These are phyloP conservation scores for Varroa destructor DNA, from an alignment of 1,140 invertebrate genomes.

Conservation along the genomic window DNA sequence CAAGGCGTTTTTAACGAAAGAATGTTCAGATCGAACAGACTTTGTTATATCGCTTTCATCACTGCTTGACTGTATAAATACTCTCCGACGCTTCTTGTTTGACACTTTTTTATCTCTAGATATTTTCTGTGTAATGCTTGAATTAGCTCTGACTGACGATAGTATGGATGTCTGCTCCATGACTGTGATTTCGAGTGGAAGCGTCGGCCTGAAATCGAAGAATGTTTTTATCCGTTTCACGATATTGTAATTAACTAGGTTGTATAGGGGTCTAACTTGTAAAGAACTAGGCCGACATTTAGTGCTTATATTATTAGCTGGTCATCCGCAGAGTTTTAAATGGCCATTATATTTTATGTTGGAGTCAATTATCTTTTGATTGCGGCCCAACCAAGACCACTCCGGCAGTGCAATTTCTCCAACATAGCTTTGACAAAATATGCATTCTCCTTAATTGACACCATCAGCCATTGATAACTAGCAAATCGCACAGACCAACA, in stretches of 20 bases:
- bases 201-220: not conserved
- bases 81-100: not conserved
- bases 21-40: not conserved
- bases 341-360: not conserved
- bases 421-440: no score
- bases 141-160: no score
- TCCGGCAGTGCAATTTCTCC: no score
- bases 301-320: not conserved
- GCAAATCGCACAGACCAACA: no score
- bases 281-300: not conserved
- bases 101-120: not conserved
- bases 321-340: not conserved
- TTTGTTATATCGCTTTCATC: not conserved
- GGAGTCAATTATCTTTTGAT: not conserved
- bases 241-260: not conserved
- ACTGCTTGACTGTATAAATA: not conserved
- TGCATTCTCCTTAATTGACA: no score
- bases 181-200: slow-evolving; percentile 15
- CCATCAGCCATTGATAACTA: no score
- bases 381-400: not conserved
- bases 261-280: not conserved
- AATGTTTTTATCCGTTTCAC: not conserved
- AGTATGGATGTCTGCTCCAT: not conserved
- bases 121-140: no score
- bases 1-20: no score